phyloP scores from a whole-genome alignment of 2,113 vertebrate genomes.

The Antechinus flavipes region DNA sequence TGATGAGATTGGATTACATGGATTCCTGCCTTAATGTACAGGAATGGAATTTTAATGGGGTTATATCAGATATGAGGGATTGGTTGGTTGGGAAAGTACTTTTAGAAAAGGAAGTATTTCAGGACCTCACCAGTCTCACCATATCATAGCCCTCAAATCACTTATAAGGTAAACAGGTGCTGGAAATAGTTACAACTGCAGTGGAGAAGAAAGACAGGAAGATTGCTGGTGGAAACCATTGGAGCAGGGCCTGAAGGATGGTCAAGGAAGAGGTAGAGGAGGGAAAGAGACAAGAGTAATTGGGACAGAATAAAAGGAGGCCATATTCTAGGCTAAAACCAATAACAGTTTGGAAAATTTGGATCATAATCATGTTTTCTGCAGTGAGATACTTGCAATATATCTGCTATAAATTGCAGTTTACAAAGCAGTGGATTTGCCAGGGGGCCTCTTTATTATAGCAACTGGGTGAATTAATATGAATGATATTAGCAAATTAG shows the following conservation, averaged over 20 bases:
- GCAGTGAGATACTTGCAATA: slow-evolving; percentile 16
- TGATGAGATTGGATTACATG: background rate
- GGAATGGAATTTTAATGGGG: background rate
- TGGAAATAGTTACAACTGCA: background rate
- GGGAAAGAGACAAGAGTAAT: background rate
- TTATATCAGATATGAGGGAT: background rate
- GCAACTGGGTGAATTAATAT: background rate
- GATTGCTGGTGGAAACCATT: background rate
- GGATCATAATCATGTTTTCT: slow-evolving; percentile 34
- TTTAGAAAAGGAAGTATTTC: background rate
- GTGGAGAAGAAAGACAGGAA: background rate
- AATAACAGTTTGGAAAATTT: slow-evolving; percentile 43
- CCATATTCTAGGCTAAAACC: slow-evolving; percentile 49
- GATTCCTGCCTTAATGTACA: background rate
- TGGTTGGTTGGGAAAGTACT: background rate
- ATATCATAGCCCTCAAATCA: background rate
- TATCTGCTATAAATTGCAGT: background rate
- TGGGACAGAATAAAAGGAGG: background rate
- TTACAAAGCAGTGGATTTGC: background rate
- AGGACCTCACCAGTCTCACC: background rate
- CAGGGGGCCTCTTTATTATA: background rate
- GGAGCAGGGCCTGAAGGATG: background rate
- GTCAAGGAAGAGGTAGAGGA: background rate
- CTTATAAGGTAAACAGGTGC: background rate
- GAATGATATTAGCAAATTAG: background rate